phyloP scores from a whole-genome alignment of 2,888 invertebrate genomes.

The Gortyna flavago region DNA sequence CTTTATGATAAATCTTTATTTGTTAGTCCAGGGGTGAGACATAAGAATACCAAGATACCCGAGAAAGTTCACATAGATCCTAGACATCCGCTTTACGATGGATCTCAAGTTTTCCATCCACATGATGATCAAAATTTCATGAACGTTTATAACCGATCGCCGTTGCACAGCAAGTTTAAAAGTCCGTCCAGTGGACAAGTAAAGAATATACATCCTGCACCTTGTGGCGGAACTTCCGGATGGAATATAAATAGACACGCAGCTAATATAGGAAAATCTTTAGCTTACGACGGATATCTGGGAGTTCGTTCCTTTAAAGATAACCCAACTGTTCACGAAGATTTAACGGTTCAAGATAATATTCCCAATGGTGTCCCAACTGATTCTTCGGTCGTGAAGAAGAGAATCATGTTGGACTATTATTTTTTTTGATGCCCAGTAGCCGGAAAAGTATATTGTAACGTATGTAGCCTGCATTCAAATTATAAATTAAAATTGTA shows the following conservation, averaged over 20 bases:
- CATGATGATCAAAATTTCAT: not conserved
- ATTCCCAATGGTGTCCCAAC: not conserved
- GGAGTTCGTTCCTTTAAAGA: not conserved
- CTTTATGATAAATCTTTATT: no score
- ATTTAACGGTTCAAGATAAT: not conserved
- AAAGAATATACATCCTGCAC: not conserved
- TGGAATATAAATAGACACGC: not conserved
- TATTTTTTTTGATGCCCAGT: not conserved
- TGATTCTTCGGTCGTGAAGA: not conserved
- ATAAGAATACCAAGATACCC: no score
- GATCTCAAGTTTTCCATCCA: no score
- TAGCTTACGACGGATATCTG: not conserved
- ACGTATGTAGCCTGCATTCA: no score
- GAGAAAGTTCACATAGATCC: no score
- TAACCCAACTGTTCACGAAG: not conserved
- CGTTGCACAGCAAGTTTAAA: conserved; percentile 1
- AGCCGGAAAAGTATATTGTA: not conserved
- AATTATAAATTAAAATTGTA: no score
- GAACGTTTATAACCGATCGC: not conserved
- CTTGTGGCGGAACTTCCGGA: not conserved
- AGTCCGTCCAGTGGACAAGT: not conserved
- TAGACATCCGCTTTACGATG: no score
- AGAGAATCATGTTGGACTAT: not conserved
- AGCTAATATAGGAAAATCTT: not conserved
- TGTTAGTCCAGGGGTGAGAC: no score